Base-by-base conservation (phyloP, 2,113 vertebrate genomes). In the Oreochromis tanganicae region DNA sequence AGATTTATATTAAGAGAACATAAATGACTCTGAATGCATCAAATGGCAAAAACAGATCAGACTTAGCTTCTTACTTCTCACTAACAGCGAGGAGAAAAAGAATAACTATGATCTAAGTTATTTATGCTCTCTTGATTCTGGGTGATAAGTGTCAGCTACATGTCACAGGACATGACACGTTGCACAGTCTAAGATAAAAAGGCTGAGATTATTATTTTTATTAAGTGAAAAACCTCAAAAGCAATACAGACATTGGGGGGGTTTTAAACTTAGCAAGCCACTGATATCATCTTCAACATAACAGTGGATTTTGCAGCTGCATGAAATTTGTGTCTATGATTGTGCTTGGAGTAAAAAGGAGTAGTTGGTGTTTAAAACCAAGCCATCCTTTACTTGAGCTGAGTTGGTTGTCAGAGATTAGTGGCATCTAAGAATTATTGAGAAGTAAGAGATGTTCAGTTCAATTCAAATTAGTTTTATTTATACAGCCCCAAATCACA, bases 291-390 rank as follows among this genome's bases (percentile, higher is more conserved):
- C 19, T 5, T n/a, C 9, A 66, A 13, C 34, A 38, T 1, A 66
- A 36, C 61, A 21, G 19, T 38, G 19, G 61, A 38, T 66, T 36
- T 36, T 38, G 4, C 61, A 38, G 34, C 32, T 38, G 10, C 38
- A 21, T 0, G 0, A 21, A n/a, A 12, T 36, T 66, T 66, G 10
- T 38, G 32, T 66, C 32, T 13, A n/a, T n/a, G 0, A 0, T 71
- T 21, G 5, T 36, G 32, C 29, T 68, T n/a, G n/a, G 36, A 41
- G 63, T 71, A 5, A 21, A 21, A 13, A 9, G 0, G n/a, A 71
- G 36, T 71, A 43, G n/a, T 27, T 27, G 21, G 38, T n/a, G 36
- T 41, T 24, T 14, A 43, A 3, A 14, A 1, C 66, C 13, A 71
- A 71, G 7, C 5, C 38, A 5, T 43, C 36, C 36, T 43, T 71